phyloP scores from a whole-genome alignment of 2,888 invertebrate species.

The Diabrotica balteata region DNA sequence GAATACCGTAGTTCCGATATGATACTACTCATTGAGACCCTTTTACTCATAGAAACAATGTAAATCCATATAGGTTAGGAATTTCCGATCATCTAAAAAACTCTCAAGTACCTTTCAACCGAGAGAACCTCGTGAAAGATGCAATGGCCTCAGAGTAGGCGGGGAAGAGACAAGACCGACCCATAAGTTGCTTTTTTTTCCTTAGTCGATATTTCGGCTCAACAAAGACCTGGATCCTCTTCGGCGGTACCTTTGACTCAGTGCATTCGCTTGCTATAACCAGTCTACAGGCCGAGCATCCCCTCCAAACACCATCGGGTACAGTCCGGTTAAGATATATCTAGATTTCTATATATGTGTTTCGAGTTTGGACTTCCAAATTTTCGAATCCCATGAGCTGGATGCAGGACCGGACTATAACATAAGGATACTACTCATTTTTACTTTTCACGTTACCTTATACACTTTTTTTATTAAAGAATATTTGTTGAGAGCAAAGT shows the following conservation, averaged over 20 bases:
- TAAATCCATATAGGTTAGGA: slow-evolving; percentile 6
- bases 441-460: no score
- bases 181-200: slow-evolving; percentile 41
- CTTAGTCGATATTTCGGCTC: slow-evolving; percentile 54
- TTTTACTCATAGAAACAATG: slow-evolving; percentile 2
- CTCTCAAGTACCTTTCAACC: slow-evolving; percentile 11
- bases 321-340: slow-evolving; percentile 31
- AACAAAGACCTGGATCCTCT: slow-evolving; percentile 51
- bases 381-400: slow-evolving; percentile 11
- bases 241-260: slow-evolving; percentile 52
- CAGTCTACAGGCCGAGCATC: slow-evolving; percentile 42
- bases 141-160: slow-evolving; percentile 29
- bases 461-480: no score
- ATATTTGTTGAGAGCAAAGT: no score
- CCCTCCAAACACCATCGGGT: slow-evolving; percentile 26
- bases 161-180: slow-evolving; percentile 47
- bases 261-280: slow-evolving; percentile 43
- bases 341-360: slow-evolving; percentile 14
- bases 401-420: slow-evolving; percentile 3
- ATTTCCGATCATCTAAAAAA: slow-evolving; percentile 23
- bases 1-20: no score
- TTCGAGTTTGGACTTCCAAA: slow-evolving; percentile 22
- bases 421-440: background rate
- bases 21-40: no score
- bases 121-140: slow-evolving; percentile 23